Evolutionary conservation across 2,113 vertebrate genomes (phyloP), one percentile per base, ranked within the genome.

Genomic region (Equus quagga): DNA sequence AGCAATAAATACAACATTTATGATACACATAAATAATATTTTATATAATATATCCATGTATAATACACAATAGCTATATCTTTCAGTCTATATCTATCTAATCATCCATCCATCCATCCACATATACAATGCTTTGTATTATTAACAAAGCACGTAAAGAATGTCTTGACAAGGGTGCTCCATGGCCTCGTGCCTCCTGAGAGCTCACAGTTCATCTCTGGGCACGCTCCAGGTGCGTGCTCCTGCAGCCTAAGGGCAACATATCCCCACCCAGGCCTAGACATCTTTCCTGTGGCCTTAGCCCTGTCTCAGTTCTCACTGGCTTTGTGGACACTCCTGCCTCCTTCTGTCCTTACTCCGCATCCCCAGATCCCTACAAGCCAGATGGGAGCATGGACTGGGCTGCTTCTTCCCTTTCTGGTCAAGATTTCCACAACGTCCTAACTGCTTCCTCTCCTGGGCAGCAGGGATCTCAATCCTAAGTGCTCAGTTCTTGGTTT

Each of bases 181-280:
- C 13, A 4, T 46, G 51, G 18, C 28, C 70, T 49, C 28, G 31
- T 56, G 17, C 8, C 46, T 11, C n/a, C 0, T 8, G 73, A 69
- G 31, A 26, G 6, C 23, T 36, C 13, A 13, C 8, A 3, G 46
- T 31, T 24, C 15, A 10, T 13, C 3, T 33, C 6, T 41, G 64
- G n/a, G 54, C 6, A 1, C 28, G 23, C 9, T 17, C 19, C 2
- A 3, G 2, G 7, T 54, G 11, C 64, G 36, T 13, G 6, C 26
- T 79, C 33, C 58, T 54, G 31, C 31, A 26, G 36, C 13, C 18
- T 18, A 41, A 31, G 9, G 17, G 19, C 21, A 6, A 31, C 3
- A 12, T 24, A 10, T 15, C 54, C 6, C 0, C 9, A 26, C 64
- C 28, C 24, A 41, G 12, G 4, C 19, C 36, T 28, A 0, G 1